Conservation (phyloP, 2,113 vertebrate genomes). For the Tricholaema leucomelas region DNA sequence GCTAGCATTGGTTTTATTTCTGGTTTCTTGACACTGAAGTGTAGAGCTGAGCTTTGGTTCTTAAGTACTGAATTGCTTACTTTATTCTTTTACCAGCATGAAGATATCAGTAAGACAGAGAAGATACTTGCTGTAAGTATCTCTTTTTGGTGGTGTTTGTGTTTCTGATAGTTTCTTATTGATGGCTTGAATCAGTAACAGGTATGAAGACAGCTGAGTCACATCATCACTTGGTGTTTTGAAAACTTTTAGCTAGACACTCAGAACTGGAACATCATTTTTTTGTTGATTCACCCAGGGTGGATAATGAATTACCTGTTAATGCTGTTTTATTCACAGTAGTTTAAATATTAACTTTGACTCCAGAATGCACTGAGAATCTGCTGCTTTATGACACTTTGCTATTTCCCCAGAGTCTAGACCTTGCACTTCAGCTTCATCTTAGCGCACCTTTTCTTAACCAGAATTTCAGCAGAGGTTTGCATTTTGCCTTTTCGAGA, state of each 20-base stretch:
- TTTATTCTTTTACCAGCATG: conserved; percentile 36
- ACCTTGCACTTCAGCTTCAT: not conserved
- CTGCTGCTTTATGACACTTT: not conserved
- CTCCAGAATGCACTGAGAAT: not conserved
- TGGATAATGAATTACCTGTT: not conserved
- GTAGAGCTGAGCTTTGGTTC: not conserved
- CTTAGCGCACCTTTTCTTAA: not conserved
- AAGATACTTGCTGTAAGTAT: conserved; percentile 44
- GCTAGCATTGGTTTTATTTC: not conserved
- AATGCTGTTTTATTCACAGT: not conserved
- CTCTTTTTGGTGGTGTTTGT: not conserved
- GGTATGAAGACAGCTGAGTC: not conserved
- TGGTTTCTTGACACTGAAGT: not conserved
- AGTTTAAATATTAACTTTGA: not conserved
- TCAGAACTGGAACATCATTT: not conserved
- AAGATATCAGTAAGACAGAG: conserved; percentile 38
- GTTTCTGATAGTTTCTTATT: not conserved
- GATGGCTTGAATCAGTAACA: not conserved
- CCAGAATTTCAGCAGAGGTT: not conserved
- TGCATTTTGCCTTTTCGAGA: not conserved
- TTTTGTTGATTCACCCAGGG: not conserved
- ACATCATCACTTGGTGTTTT: not conserved
- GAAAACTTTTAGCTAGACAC: not conserved
- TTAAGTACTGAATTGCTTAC: not conserved
- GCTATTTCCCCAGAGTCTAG: not conserved